Conservation (phyloP, 1,140 invertebrate genomes). For the Akabosia matsudoensis region DNA sequence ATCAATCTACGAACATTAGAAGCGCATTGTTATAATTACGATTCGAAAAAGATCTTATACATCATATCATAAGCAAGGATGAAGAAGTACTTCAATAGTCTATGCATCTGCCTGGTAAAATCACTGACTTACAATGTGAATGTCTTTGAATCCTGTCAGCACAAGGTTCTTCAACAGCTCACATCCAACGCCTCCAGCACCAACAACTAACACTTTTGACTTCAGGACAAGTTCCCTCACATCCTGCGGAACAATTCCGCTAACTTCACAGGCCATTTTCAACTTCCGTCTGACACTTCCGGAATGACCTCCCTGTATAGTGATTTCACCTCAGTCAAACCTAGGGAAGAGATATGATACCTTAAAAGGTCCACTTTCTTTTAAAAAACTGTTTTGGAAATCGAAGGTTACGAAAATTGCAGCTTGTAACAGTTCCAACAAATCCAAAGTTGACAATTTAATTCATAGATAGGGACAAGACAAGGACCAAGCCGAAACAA, state of each 20-base stretch:
- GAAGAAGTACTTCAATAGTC: constrained; percentile 1
- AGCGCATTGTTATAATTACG: constrained; percentile 12
- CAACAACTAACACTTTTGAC: constrained; percentile 81
- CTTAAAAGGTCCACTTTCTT: too few species aligned
- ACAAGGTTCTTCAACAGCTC: constrained; percentile 98
- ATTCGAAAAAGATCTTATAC: background rate
- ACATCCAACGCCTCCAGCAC: constrained; percentile 98
- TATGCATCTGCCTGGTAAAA: background rate
- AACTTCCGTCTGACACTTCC: background rate
- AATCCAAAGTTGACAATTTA: too few species aligned
- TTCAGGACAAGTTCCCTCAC: constrained; percentile 54
- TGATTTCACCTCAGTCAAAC: too few species aligned
- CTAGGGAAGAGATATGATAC: too few species aligned
- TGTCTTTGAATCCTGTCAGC: constrained; percentile 85
- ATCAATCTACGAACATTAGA: constrained; percentile 77
- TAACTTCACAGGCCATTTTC: constrained; percentile 63
- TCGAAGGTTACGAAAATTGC: too few species aligned
- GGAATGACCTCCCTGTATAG: too few species aligned
- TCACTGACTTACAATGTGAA: constrained; percentile 78
- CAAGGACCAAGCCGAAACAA: too few species aligned
- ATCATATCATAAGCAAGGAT: background rate
- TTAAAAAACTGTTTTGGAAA: too few species aligned
- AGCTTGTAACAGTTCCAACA: too few species aligned
- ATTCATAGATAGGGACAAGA: too few species aligned
- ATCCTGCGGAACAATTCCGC: constrained; percentile 61